phyloP scores from a whole-genome alignment of 2,113 vertebrate species.

The Lasiurus borealis region DNA sequence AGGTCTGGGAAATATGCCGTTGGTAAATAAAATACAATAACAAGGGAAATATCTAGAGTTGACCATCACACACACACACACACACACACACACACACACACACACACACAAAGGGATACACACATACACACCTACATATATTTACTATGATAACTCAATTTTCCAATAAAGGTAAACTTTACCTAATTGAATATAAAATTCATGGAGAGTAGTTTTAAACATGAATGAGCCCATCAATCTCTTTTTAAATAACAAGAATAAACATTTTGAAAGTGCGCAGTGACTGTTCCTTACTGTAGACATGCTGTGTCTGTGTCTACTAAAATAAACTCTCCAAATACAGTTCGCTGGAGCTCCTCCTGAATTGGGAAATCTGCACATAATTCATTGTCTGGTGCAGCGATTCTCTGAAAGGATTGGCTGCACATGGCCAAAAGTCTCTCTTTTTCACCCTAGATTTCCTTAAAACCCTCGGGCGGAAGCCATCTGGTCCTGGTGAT shows the following conservation, averaged over 20 bases:
- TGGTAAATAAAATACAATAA: too few relatives aligned
- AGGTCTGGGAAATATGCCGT: too few relatives aligned
- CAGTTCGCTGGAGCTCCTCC: neutral
- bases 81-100: too few relatives aligned
- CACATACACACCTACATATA: too few relatives aligned
- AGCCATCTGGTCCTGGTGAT: slow-evolving; percentile 69
- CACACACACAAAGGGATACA: too few relatives aligned
- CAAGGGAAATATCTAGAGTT: neutral
- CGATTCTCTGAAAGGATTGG: slow-evolving; percentile 54
- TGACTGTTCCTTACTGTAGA: neutral
- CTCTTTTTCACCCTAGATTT: slow-evolving; percentile 19
- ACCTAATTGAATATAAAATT: too few relatives aligned
- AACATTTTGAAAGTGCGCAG: neutral
- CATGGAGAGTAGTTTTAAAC: too few relatives aligned
- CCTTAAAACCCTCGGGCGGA: slow-evolving; percentile 50
- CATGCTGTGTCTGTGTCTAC: neutral
- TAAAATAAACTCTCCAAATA: neutral
- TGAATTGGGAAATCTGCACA: slow-evolving; percentile 63
- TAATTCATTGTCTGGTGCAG: neutral
- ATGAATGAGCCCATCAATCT: too few relatives aligned
- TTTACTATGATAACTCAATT: neutral
- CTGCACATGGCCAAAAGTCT: slow-evolving; percentile 53
- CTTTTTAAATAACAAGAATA: too few relatives aligned
- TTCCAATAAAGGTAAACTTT: neutral
- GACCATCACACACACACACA: neutral